Conservation (phyloP, 2,888 invertebrate genomes). For the Psylliodes chrysocephalus region DNA sequence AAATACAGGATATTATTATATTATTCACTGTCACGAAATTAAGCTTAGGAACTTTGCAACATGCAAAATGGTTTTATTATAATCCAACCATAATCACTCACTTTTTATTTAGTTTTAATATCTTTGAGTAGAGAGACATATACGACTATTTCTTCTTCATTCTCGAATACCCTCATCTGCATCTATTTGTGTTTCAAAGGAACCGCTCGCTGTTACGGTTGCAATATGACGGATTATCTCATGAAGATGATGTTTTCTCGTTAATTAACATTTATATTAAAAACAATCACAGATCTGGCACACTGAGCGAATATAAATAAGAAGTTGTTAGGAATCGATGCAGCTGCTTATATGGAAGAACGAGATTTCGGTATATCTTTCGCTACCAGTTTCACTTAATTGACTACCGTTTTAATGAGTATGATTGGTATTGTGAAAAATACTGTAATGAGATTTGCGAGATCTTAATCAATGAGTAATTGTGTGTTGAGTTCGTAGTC, state of each 20-base stretch:
- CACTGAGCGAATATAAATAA: constrained; percentile 37
- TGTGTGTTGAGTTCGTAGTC: constrained; percentile 16
- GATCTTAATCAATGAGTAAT: constrained; percentile 30
- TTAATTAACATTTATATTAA: constrained; percentile 50
- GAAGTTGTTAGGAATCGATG: constrained; percentile 16
- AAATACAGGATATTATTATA: no score
- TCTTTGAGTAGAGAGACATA: neutral
- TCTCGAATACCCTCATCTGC: constrained; percentile 15
- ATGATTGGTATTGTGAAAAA: constrained; percentile 29
- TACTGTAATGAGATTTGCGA: constrained; percentile 24
- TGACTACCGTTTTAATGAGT: constrained; percentile 25
- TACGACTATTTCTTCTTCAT: constrained; percentile 17
- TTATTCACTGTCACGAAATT: no score
- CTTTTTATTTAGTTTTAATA: neutral
- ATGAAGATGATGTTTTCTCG: constrained; percentile 41
- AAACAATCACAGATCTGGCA: constrained; percentile 45
- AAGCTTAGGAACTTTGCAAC: no score
- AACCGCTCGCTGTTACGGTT: constrained; percentile 41
- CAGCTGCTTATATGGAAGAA: constrained; percentile 25
- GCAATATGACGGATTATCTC: constrained; percentile 36
- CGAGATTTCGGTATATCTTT: constrained; percentile 15
- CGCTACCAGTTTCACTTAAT: constrained; percentile 27
- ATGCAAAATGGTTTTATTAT: no score
- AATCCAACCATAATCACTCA: neutral
- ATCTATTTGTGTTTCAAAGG: constrained; percentile 40